Base-by-base conservation (phyloP, 2,888 invertebrate species). In the Parnassius orleans region DNA sequence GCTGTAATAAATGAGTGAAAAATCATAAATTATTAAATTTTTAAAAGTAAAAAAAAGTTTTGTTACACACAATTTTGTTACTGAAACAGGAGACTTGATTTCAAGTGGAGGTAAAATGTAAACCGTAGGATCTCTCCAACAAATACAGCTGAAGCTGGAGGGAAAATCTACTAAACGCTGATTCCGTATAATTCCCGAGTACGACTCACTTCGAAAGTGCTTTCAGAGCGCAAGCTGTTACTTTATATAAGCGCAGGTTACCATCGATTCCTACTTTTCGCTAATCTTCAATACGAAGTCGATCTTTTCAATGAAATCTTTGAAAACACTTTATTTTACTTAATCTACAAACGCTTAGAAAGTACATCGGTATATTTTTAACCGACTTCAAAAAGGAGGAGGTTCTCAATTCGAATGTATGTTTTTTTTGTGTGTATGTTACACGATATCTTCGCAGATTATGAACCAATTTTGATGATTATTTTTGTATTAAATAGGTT, bases 251-350 rank as follows among this genome's bases (percentile, higher is more conserved):
- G 46, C 50, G 42, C 53, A 58, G 33, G 53, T 54, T 52, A 46
- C 14, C 61, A 51, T 19, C 53, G 43, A 42, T 57, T 33, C 9
- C 57, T n/a, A 47, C 50, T 57, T 57, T 61, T 51, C n/a, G 41
- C 57, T 63, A 59, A 63, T 58, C 57, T 58, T 51, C 54, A 61
- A 52, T 52, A 59, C 41, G 15, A 42, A 46, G 48, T 63, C 51
- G 63, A 62, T 59, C 54, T 63, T 58, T 63, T 55, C 55, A 58
- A 63, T 63, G 51, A 57, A 62, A 50, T 62, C 53, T 48, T 62
- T 48, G 14, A 3, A 12, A 41, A 54, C 57, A 57, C 24, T 62
- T 53, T 53, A 33, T 33, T 42, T 33, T 57, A 19, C 42, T 46
- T 19, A 46, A 46, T 57, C 57, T 43, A 19, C 53, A 3, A 58